Evolutionary conservation across 2,113 vertebrate genomes (phyloP).

Genomic region (Glaucidium brasilianum): DNA sequence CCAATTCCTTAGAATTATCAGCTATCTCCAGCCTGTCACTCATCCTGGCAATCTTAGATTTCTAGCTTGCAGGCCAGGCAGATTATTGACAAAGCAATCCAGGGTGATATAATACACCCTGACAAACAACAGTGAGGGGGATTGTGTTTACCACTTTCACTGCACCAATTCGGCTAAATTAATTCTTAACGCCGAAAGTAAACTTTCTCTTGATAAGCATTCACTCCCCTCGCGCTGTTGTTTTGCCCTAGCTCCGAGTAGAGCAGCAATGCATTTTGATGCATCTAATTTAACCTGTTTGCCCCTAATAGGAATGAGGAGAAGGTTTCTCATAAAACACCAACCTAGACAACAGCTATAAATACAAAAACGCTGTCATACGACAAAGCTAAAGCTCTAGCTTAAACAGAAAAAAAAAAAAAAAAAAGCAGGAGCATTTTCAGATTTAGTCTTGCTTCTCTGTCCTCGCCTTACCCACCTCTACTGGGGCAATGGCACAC

Average conservation of each 20-base stretch:
- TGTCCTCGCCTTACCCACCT: background rate
- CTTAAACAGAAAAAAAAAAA: background rate
- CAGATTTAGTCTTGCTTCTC: background rate
- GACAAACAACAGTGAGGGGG: constrained; percentile 87
- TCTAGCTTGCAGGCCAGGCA: constrained; percentile 80
- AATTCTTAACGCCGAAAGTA: constrained; percentile 77
- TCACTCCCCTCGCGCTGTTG: constrained; percentile 12
- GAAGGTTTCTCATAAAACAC: background rate
- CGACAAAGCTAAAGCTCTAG: background rate
- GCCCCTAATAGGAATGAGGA: constrained; percentile 7
- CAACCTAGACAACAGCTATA: background rate
- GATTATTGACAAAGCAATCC: constrained; percentile 98
- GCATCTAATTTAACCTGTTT: constrained; percentile 56
- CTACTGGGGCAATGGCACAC: background rate
- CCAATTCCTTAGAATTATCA: constrained; percentile 99
- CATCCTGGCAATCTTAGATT: constrained; percentile 89
- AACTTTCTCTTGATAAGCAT: constrained; percentile 76
- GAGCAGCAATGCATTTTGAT: background rate
- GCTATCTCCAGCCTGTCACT: constrained; percentile 95
- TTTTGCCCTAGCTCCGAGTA: background rate
- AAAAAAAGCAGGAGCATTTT: background rate
- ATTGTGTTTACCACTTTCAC: constrained; percentile 75
- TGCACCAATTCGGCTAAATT: constrained; percentile 74
- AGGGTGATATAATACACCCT: constrained; percentile 86
- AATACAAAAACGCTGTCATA: background rate